Base-by-base conservation (phyloP, 1,140 invertebrate species). In the Coptotermes formosanus region DNA sequence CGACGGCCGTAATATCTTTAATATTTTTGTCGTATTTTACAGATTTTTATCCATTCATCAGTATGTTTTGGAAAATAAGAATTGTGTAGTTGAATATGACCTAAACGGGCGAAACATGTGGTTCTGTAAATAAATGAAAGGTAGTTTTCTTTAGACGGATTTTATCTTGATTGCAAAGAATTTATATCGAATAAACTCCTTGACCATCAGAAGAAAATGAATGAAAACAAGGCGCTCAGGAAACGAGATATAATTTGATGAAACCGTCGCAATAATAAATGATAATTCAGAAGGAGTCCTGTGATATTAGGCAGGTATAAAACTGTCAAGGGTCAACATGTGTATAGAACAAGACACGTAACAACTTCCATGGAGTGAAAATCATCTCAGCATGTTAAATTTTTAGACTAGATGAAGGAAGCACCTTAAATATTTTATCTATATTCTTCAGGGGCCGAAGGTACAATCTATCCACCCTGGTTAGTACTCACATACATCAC, bases 321-420 rank as follows among this genome's bases (percentile, higher is more conserved):
- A 64, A 64, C 25, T 64, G 19, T 64, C 19, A 64, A 1, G 59
- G 9, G 59, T 64, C 59, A 19, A 23, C 21, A 64, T 30, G 64
- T 75, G 25, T n/a, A 75, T 75, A 21, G 7, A 64, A 0, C n/a
- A 25, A n/a, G 25, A 30, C 64, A 55, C 19, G 4, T 30, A 75
- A 75, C 25, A 75, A 2, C 25, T 30, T 75, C n/a, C 25, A 14
- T 30, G 2, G 25, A 30, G 30, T 30, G 64, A 30, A 75, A 75
- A 75, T 75, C 64, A 75, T 75, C 64, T 75, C 25, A 30, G 64
- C 25, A 1, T 75, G 64, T 75, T 75, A 75, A 75, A 75, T 75
- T 75, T 75, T 75, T 75, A 75, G 25, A 75, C 64, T 25, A 12
- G 64, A n/a, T 75, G 64, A 75, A 75, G 64, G 64, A 75, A 75